Base-by-base conservation (phyloP, 1,140 invertebrate genomes). In the Leptonema lineaticorne region DNA sequence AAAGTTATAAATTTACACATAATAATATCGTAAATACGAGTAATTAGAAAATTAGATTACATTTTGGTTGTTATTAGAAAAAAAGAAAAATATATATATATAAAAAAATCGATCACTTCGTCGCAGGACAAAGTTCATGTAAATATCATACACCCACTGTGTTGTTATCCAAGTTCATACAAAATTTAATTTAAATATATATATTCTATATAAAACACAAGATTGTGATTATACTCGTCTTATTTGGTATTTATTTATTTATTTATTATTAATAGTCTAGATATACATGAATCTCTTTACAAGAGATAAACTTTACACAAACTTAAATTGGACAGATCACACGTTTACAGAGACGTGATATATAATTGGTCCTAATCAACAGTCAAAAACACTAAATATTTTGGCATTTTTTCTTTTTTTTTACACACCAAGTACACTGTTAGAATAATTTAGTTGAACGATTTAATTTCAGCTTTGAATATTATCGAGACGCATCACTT, bases 221-320 rank as follows among this genome's bases (percentile, higher is more conserved):
- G 59, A 46, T 18, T 24, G 33, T 22, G 9, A 27, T 59, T 11
- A 22, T 8, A 45, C 59, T 46, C 33, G 33, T 46, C 59, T 46
- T 62, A 45, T 62, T 62, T 62, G 59, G 59, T 62, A 62, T 62
- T 62, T 45, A 62, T 45, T 24, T 41, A 41, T 63, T 63, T 46
- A 63, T 45, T 14, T 26, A 16, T 29, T 30, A 33, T 62, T 3
- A 37, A 37, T 62, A 41, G 29, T 33, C 33, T 20, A 59, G 33
- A n/a, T 41, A 20, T 59, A 41, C 57, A 59, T 41, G 30, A 27
- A 37, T 45, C 60, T 37, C 41, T 63, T 63, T 46, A 63, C 33
- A 41, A 58, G 29, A 37, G 37, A 58, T 67, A 57, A 33, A 59
- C 24, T 28, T 28, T 24, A 65, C 41, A 63, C 41, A 28, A 1